Base-by-base conservation (phyloP, 2,888 invertebrate genomes). In the Copidosoma aretas region DNA sequence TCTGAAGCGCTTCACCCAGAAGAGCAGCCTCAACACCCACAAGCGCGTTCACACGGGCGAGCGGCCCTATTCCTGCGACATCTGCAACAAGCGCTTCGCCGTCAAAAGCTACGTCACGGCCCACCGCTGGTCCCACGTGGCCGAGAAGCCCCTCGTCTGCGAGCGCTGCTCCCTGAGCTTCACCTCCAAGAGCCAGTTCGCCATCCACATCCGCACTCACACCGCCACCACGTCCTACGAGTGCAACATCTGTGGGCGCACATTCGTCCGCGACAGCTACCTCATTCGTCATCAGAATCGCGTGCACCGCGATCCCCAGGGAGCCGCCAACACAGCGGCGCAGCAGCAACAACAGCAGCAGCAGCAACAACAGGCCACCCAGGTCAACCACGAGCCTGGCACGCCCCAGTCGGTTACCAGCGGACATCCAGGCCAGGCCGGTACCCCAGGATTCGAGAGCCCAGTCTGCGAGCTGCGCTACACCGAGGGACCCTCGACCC, bases 41-140 rank as follows among this genome's bases (percentile, higher is more conserved):
- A 92, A 91, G 85, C 86, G 92, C 81, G 91, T 91, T 78, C 93
- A 93, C 85, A 91, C 91, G 80, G 92, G 92, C 76, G 91, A 91
- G 84, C 87, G 91, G 71, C 93, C 92, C 49, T 93, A 91, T 79
- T 89, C 90, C 74, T 93, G 92, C 85, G 91, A 91, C 85, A 89
- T 92, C 77, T 93, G 93, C 84, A 89, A 91, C 80, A 92, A 92
- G 85, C 88, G 90, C 77, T 93, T 92, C 82, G 91, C 92, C 53
- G 92, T 92, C 73, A 92, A 92, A 84, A 92, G 92, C 80, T 93
- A 93, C 79, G 90, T 93, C 68, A 91, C 91, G 73, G 91, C 93
- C 58, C 93, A 93, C 82, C 89, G 91, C 75, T 92, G 91, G 91
- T 91, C 91, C 61, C 92, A 92, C 84, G 90, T 92, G 64, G 89